Percentiles rank a stretch among this genome's conserved stretches.
These are phyloP conservation scores for Antheraea assamensis DNA, from an alignment of 2,888 invertebrate species.

Conservation along the genomic window DNA sequence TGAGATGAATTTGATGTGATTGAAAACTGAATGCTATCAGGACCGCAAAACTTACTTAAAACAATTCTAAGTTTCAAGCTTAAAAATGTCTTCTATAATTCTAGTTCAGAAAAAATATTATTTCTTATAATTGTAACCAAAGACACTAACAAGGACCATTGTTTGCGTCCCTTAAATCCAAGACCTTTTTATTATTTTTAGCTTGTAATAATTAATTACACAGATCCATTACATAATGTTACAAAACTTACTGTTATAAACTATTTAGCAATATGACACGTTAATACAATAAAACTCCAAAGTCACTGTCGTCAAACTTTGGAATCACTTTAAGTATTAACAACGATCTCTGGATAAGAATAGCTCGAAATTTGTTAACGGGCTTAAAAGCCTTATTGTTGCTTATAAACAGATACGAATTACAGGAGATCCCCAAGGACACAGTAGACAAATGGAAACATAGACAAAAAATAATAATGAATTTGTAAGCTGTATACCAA, in stretches of 20 bases:
- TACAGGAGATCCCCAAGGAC: neutral
- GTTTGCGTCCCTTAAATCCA: neutral
- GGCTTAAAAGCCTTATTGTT: conserved; percentile 37
- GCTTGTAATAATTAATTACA: neutral
- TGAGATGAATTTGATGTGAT: no score
- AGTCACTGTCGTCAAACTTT: conserved; percentile 23
- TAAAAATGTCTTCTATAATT: no score
- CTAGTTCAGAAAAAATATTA: no score
- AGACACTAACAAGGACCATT: neutral
- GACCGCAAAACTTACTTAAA: no score
- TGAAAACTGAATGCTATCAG: no score
- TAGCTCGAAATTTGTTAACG: conserved; percentile 42
- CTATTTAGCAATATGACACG: conserved; percentile 12
- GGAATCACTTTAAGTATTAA: conserved; percentile 34
- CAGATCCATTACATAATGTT: neutral
- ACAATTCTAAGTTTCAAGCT: no score
- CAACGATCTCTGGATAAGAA: conserved; percentile 38
- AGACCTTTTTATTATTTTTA: neutral
- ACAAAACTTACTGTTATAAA: neutral
- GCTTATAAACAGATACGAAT: conserved; percentile 3
- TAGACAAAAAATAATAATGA: neutral
- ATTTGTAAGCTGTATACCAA: neutral
- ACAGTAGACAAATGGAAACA: neutral
- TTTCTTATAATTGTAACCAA: no score
- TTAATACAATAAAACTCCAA: conserved; percentile 16